Evolutionary conservation across 2,113 vertebrate species (phyloP), one percentile per base, ranked within the genome.

Genomic region (Alligator sinensis): DNA sequence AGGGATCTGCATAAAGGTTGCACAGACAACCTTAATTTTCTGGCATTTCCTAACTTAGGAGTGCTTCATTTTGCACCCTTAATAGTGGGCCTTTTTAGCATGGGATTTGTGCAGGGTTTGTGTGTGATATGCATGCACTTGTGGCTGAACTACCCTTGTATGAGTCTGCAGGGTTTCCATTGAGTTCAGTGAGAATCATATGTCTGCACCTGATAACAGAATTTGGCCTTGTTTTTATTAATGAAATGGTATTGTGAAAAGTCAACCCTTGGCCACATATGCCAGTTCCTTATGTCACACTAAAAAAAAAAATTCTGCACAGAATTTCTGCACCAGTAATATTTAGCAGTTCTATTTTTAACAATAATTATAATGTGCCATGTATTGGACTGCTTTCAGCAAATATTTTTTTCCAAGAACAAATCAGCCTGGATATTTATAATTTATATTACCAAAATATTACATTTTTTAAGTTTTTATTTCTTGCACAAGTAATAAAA

Each of bases 41-140:
- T 72, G 30, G 34, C 34, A 38, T 47, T 72, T 72, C 34, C 34
- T 64, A 61, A n/a, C 82, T 96, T 89, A 90, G 95, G 95, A 90
- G 92, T 94, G 86, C 77, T 16, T 77, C 84, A 92, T 93, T 86
- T 96, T 96, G 77, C 76, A 93, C 58, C 70, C 55, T 83, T 94
- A 63, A 93, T 93, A 47, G 47, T 47, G 47, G 47, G 77, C 91
- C 79, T 92, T 95, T 90, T 89, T 93, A 61, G 55, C 87, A 10
- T 61, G 34, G 28, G 79, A 74, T 87, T 1, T 80, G 60, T 80
- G 12, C 24, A 47, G 28, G 79, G 74, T 87, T 1, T 80, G 60
- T 80, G 12, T 27, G 22, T 76, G 86, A 83, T 18, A 17, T 47
- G 22, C 25, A 15, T 28, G 55, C 38, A 79, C 86, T 78, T 30